Evolutionary conservation across 2,888 invertebrate species (phyloP), one percentile per base, ranked within the genome.

Genomic region (Rotaria macrura): DNA sequence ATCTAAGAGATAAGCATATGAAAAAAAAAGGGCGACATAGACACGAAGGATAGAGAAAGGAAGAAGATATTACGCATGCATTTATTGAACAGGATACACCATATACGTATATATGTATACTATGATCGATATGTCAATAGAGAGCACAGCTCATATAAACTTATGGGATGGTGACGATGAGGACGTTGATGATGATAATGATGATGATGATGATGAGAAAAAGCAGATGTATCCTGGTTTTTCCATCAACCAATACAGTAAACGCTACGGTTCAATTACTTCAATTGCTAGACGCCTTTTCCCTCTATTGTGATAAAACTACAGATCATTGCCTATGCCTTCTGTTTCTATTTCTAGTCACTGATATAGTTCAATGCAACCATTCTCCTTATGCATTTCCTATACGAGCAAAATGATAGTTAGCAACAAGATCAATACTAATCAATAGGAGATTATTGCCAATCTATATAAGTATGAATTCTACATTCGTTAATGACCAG

Each of bases 101-200:
- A 65, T 5, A 65, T 3, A 65, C 38, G 38, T 5, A 65, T 3
- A 65, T 38, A 65, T 34, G 38, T 17, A 34, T 9, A 65, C 38
- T 65, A 65, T 38, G 34, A 65, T 65, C 65, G 65, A 65, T 65
- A 65, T 65, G 65, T 65, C 65, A 65, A 65, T 65, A 65, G 20
- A 65, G 20, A 65, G 34, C 65, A 65, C 38, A 34, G 65, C 65
- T 6, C 20, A 65, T 65, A 34, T 65, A 34, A 34, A 34, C 20
- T 34, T 65, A 14, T 6, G n/a, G n/a, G n/a, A 65, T n/a, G 57
- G 29, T 65, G 65, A 47, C 47, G 47, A 47, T 14, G 47, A 47
- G 9, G 47, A 47, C 47, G 47, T n/a, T n/a, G n/a, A n/a, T n/a
- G n/a, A n/a, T n/a, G n/a, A 57, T 57, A 29, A 34, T 57, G 57